Percentiles rank a stretch among this genome's conserved stretches.
Evolutionary conservation across 1,140 invertebrate genomes (phyloP).

Genomic region (Eulimnadia texana): DNA sequence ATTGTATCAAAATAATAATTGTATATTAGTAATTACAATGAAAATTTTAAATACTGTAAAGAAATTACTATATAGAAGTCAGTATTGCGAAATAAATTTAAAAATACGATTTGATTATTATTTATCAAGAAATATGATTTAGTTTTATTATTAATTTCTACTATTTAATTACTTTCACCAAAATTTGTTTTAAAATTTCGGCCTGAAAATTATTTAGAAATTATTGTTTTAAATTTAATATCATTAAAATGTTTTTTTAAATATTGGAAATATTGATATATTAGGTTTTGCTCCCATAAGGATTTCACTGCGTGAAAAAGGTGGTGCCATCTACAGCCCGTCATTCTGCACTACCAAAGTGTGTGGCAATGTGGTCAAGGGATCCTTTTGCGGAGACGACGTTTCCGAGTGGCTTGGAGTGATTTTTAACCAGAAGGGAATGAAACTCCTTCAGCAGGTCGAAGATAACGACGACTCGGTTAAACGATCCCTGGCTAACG

Average conservation of each 20-base stretch:
- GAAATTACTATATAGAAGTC: conserved; percentile 10
- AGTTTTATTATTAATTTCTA: no score
- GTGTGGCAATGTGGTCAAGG: conserved; percentile 64
- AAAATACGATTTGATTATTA: neutral
- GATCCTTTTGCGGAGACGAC: conserved; percentile 64
- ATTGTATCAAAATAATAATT: conserved; percentile 15
- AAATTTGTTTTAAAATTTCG: no score
- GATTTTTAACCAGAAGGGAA: conserved; percentile 43
- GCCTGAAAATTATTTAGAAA: no score
- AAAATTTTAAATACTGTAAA: no score
- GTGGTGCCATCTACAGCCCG: conserved; percentile 18
- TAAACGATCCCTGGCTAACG: conserved; percentile 55
- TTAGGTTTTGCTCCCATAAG: conserved; percentile 16
- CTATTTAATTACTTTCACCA: no score
- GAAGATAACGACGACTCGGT: conserved; percentile 1
- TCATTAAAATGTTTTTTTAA: no score
- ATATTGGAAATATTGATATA: neutral
- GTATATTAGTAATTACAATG: conserved; percentile 7
- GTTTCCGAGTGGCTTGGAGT: conserved; percentile 59
- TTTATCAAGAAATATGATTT: neutral
- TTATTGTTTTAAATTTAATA: no score
- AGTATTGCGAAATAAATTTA: conserved; percentile 10
- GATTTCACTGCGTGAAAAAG: conserved; percentile 17
- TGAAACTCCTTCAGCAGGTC: conserved; percentile 52
- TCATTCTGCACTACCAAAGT: conserved; percentile 56